Evolutionary conservation across 2,888 invertebrate genomes (phyloP), one percentile per base, ranked within the genome.

Genomic region (Erebia palarica): DNA sequence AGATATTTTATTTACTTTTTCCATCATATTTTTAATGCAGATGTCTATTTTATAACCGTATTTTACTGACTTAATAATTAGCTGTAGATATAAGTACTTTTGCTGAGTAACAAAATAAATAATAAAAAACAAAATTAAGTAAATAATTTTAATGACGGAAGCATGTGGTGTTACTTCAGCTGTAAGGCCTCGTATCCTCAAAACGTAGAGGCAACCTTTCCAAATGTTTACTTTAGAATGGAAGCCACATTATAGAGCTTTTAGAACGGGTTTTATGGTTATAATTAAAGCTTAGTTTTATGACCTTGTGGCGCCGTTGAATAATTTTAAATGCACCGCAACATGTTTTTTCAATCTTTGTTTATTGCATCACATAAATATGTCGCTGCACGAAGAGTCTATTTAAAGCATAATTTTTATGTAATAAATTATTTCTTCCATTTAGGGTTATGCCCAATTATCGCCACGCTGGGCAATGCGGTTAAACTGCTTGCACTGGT

Each of bases 231-330:
- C 65, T 55, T 69, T 67, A 68, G 55, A 64, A 57, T 67, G 27
- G 61, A 49, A 67, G 64, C 55, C 68, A 69, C 69, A 67, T 55
- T 51, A 71, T 66, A 74, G 63, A 42, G 71, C 57, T 71, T 71
- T 64, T 60, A 53, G 53, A 69, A 72, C 64, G 65, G 69, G 55
- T 70, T 71, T 69, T 71, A 73, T 66, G 59, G 55, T 47, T 66
- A 58, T 65, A 61, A 71, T 73, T 73, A 75, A 71, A 65, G 64
- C 47, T 75, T 71, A 65, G 63, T 73, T 73, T 75, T 74, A 72
- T 70, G 49, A 14, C 58, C 27, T 21, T 69, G 67, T 68, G 75
- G 73, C 71, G 75, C 71, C 73, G 36, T 57, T 65, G 71, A 18
- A 67, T 73, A 64, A 69, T 69, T 65, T 71, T 67, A 71, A 36